Percentiles rank a stretch among this genome's conserved stretches.
phyloP scores from a whole-genome alignment of 2,888 invertebrate species.

The Chrysolina americana region DNA sequence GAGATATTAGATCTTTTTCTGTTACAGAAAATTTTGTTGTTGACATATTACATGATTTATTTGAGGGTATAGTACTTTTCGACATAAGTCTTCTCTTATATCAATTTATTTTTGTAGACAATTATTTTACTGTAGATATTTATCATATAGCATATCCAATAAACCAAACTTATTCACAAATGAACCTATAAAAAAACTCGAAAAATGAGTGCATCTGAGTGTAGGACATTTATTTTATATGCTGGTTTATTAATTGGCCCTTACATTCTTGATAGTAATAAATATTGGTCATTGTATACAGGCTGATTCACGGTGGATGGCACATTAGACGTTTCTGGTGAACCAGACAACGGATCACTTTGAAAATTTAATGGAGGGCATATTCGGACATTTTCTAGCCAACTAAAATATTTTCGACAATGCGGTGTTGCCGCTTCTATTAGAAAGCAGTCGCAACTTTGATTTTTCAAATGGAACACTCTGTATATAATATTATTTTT shows the following conservation, averaged over 20 bases:
- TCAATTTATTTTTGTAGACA: slow-evolving; percentile 17
- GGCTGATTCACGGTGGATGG: too few species aligned
- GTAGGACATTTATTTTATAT: slow-evolving; percentile 17
- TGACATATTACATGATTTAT: slow-evolving; percentile 21
- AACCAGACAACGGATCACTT: too few species aligned
- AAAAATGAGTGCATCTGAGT: slow-evolving; percentile 12
- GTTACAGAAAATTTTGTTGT: slow-evolving; percentile 20
- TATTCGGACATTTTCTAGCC: too few species aligned
- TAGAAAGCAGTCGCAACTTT: too few species aligned
- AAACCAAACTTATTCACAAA: slow-evolving; percentile 1
- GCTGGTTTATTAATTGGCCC: slow-evolving; percentile 15
- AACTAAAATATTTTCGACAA: too few species aligned
- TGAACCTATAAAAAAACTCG: slow-evolving; percentile 16
- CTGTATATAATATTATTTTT: too few species aligned
- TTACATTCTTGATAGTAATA: slow-evolving; percentile 2
- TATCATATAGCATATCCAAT: slow-evolving; percentile 12
- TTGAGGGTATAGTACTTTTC: slow-evolving; percentile 19
- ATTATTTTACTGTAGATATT: slow-evolving; percentile 16
- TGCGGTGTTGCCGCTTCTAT: too few species aligned
- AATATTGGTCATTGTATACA: slow-evolving; percentile 17
- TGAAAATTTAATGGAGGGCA: too few species aligned
- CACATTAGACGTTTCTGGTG: too few species aligned
- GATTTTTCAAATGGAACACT: too few species aligned
- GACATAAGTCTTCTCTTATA: slow-evolving; percentile 16
- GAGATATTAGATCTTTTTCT: slow-evolving; percentile 21